A percentile compares a stretch with the other conserved stretches of the same genome.
Conservation (phyloP, 2,888 invertebrate species). For the Folsomia candida region DNA sequence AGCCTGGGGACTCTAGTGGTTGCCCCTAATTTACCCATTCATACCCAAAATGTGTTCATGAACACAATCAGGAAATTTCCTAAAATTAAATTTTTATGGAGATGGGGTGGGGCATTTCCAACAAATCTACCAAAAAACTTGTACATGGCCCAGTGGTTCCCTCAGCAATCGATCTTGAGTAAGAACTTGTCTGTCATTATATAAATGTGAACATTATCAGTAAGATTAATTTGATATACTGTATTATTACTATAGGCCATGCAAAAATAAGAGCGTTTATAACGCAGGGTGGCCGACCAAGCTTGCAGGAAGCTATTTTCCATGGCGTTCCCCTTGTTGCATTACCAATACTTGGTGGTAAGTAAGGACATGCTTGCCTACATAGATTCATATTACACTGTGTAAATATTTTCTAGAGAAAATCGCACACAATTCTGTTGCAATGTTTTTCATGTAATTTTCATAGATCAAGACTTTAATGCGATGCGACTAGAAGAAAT, state of each 20-base stretch:
- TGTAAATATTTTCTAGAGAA: neutral
- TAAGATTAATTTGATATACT: no score
- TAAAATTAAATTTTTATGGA: constrained; percentile 46
- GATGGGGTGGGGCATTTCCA: constrained; percentile 43
- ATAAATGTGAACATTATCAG: neutral
- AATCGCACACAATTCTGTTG: neutral
- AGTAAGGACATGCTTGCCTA: neutral
- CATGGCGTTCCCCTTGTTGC: constrained; percentile 40
- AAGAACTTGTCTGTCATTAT: neutral
- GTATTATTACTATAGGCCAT: constrained; percentile 15
- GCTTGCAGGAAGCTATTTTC: constrained; percentile 43
- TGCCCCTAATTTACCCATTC: constrained; percentile 17
- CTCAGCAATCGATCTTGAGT: constrained; percentile 50
- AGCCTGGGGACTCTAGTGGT: constrained; percentile 38
- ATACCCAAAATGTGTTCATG: constrained; percentile 34
- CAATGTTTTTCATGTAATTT: no score
- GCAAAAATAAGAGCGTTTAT: constrained; percentile 41
- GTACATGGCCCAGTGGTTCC: constrained; percentile 46
- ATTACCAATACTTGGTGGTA: constrained; percentile 34
- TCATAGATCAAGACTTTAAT: constrained; percentile 36
- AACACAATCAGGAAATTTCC: constrained; percentile 30
- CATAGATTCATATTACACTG: neutral
- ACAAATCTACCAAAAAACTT: constrained; percentile 46
- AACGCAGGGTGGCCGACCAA: constrained; percentile 28
- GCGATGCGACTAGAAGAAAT: constrained; percentile 20